phyloP scores from a whole-genome alignment of 2,888 invertebrate genomes.

The Xestia ashworthii region DNA sequence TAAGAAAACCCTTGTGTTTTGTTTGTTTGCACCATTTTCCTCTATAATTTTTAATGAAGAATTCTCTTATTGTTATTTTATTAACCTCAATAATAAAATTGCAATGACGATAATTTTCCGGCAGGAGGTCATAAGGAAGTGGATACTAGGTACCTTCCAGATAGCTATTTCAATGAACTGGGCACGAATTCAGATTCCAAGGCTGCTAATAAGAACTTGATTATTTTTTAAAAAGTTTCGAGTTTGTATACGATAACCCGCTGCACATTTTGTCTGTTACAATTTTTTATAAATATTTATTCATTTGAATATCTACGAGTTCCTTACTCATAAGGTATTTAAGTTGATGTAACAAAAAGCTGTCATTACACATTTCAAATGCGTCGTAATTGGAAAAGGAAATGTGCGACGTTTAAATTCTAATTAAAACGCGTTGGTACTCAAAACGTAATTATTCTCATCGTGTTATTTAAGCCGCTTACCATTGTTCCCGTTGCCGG shows the following conservation, averaged over 20 bases:
- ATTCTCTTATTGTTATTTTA: conserved; percentile 30
- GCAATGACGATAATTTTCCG: neutral
- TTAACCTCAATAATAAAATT: conserved; percentile 16
- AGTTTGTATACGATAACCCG: neutral
- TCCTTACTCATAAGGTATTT: neutral
- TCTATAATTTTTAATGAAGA: conserved; percentile 31
- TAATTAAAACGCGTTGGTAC: conserved; percentile 38
- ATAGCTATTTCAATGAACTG: neutral
- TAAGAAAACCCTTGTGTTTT: neutral
- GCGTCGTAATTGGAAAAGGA: conserved; percentile 39
- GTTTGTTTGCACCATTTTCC: conserved; percentile 45
- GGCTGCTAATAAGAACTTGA: neutral
- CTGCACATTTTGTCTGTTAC: neutral
- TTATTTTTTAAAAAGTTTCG: neutral
- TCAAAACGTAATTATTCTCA: conserved; percentile 43
- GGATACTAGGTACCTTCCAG: neutral
- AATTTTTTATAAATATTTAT: neutral
- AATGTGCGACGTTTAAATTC: conserved; percentile 33
- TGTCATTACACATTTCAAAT: conserved; percentile 31
- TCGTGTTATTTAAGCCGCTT: conserved; percentile 31
- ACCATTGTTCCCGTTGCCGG: neutral
- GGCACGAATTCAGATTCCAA: neutral
- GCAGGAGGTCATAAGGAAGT: neutral
- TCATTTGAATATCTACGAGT: neutral
- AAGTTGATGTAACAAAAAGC: conserved; percentile 6